A percentile compares a stretch with the other conserved stretches of the same genome.
Conservation (phyloP, 2,797 vertebrate genomes). For the Labroides dimidiatus region DNA sequence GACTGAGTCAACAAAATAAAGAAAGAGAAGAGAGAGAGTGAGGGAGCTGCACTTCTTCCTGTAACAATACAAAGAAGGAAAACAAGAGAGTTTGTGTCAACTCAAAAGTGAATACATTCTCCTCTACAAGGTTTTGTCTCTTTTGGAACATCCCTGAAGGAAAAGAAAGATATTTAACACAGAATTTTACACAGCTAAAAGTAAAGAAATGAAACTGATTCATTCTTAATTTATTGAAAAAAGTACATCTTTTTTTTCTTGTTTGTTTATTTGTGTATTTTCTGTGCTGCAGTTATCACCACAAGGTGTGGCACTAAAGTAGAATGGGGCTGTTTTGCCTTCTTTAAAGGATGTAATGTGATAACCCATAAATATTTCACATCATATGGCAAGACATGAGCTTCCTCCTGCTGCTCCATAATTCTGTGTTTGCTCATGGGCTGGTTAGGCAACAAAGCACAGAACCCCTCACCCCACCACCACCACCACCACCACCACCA, state of each 20-base stretch:
- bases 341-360: constrained; percentile 72
- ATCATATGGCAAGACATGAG: constrained; percentile 54
- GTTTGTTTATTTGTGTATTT: too few species aligned
- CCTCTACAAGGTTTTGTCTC: constrained; percentile 15
- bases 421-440: constrained; percentile 58
- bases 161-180: background rate
- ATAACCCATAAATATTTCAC: constrained; percentile 81
- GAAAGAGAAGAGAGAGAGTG: constrained; percentile 29
- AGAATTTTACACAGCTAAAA: background rate
- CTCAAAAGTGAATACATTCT: constrained; percentile 12
- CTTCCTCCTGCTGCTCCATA: constrained; percentile 54
- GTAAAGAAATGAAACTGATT: constrained; percentile 3
- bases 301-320: constrained; percentile 23
- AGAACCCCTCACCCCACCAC: background rate
- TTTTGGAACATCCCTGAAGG: constrained; percentile 10
- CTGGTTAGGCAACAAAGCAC: constrained; percentile 67
- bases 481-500: background rate
- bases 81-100: constrained; percentile 5
- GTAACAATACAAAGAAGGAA: constrained; percentile 23
- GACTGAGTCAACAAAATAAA: constrained; percentile 71
- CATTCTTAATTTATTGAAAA: background rate
- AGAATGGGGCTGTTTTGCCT: constrained; percentile 52
- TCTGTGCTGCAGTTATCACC: background rate
- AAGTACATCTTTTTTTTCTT: constrained; percentile 8
- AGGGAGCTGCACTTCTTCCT: constrained; percentile 51